Percentiles rank a stretch among this genome's conserved stretches.
phyloP scores from a whole-genome alignment of 2,888 invertebrate genomes.

The Drosophila parthenogenetica region DNA sequence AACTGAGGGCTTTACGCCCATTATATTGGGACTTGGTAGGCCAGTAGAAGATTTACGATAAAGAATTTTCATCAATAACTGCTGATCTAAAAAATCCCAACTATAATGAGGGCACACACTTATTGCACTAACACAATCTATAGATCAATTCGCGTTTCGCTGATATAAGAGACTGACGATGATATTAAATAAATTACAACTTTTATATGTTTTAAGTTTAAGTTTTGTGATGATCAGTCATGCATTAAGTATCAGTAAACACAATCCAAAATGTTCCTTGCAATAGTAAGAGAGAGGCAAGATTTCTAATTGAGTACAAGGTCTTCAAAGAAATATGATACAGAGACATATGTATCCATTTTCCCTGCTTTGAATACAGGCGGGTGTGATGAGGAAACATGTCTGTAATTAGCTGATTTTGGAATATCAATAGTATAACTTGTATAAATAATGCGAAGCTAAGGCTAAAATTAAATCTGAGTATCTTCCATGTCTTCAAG shows the following conservation, averaged over 20 bases:
- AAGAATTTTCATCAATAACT: conserved; percentile 74
- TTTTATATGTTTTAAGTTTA: conserved; percentile 33
- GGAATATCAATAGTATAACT: background rate
- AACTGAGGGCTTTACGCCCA: conserved; percentile 75
- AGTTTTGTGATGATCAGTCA: conserved; percentile 20
- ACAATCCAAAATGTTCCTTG: background rate
- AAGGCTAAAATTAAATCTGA: background rate
- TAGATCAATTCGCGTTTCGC: background rate
- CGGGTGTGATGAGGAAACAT: background rate
- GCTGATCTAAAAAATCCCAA: conserved; percentile 86
- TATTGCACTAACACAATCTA: background rate
- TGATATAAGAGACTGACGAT: conserved; percentile 28
- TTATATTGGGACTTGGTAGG: conserved; percentile 86
- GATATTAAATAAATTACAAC: conserved; percentile 3
- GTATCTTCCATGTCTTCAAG: background rate
- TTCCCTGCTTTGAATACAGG: background rate
- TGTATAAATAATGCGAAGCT: no score
- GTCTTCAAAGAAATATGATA: conserved; percentile 32
- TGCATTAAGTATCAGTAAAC: conserved; percentile 24
- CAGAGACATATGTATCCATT: background rate
- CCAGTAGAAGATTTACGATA: conserved; percentile 82
- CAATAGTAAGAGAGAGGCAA: conserved; percentile 3
- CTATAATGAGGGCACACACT: conserved; percentile 80
- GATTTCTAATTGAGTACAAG: conserved; percentile 20
- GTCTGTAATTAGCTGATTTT: no score